Evolutionary conservation across 2,113 vertebrate genomes (phyloP), one percentile per base, ranked within the genome.

Genomic region (Dipodomys spectabilis): DNA sequence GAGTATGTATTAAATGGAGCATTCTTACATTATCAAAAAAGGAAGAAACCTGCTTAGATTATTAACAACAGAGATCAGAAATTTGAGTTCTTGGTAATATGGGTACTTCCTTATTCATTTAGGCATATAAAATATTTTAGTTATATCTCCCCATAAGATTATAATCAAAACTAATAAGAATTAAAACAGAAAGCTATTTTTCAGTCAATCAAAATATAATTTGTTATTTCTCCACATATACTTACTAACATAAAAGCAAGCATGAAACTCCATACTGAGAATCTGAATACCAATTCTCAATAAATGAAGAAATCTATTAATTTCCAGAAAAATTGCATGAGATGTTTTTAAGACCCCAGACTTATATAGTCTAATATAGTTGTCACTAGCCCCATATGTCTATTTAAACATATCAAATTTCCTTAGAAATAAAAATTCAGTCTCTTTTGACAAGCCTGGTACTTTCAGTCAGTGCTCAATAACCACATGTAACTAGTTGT

Each of bases 161-260:
- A 35, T 80, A 90, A 68, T 92, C 90, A 92, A 83, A 0, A 7
- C 23, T 82, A 1, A 45, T 90, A 78, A 92, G 90, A 28, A 53
- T 69, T 39, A 57, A 86, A 57, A 68, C 6, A 23, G 19, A 82
- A 90, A 96, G n/a, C 62, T 75, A 77, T 88, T 74, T 95, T 64
- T 90, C 93, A 96, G 94, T 8, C 96, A 93, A 93, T 88, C 96
- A 72, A 45, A 97, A 1, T 11, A 65, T 77, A 73, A 19, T 1
- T 53, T 32, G 5, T 92, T 72, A 27, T 97, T 45, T 62, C 39
- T 88, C 19, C n/a, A 91, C 12, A 92, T 62, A 94, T 95, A 95
- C 97, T 90, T 95, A 18, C 15, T 57, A 13, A 57, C 15, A 57
- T 57, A 57, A 57, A 57, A 57, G 53, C 15, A 57, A 4, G 12